Evolutionary conservation across 2,797 vertebrate genomes (phyloP).

Genomic region (Phalanger gymnotis): DNA sequence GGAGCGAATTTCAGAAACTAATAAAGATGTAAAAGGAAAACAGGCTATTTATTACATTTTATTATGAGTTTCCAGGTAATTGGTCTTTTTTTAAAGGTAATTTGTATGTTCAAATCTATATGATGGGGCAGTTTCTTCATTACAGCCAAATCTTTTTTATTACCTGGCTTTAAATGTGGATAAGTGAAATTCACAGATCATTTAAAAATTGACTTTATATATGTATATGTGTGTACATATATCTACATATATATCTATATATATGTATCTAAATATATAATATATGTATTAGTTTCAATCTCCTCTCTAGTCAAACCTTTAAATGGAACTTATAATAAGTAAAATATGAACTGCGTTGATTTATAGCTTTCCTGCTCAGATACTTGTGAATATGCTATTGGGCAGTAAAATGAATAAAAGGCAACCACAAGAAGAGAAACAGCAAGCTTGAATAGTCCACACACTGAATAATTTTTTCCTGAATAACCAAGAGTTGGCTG

Average conservation of each 20-base stretch:
- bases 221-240: not conserved
- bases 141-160: conserved; percentile 1
- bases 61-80: conserved; percentile 6
- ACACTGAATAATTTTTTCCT: conserved; percentile 23
- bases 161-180: too few relatives aligned
- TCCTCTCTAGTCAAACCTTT: conserved; percentile 23
- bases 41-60: not conserved
- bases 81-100: not conserved
- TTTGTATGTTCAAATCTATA: conserved; percentile 30
- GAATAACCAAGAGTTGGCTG: not conserved
- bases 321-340: conserved; percentile 14
- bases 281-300: conserved; percentile 22
- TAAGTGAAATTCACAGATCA: conserved; percentile 28
- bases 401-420: conserved; percentile 32
- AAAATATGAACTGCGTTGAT: conserved; percentile 22
- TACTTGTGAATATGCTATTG: conserved; percentile 18
- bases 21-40: conserved; percentile 6
- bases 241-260: too few relatives aligned
- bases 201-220: conserved; percentile 45
- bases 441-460: not conserved
- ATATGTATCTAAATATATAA: too few relatives aligned
- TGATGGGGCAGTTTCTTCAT: conserved; percentile 28
- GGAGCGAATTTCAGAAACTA: conserved; percentile 3
- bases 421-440: conserved; percentile 5
- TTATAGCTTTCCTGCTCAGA: not conserved